Percentiles rank a stretch among this genome's conserved stretches.
Conservation (phyloP, 2,888 invertebrate genomes). For the Alcis repandata region DNA sequence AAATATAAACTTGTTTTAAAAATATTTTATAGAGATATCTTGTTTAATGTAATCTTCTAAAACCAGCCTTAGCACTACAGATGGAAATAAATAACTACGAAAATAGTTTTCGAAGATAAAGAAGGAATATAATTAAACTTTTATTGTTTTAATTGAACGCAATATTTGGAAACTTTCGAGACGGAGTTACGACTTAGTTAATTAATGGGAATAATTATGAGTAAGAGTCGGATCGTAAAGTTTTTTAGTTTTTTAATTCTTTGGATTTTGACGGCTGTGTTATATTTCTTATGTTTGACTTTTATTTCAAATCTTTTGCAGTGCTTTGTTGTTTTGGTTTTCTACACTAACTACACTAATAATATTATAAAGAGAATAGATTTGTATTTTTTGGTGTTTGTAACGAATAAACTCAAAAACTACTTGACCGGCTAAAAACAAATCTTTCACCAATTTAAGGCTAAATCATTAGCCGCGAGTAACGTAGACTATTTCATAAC, state of each 20-base stretch:
- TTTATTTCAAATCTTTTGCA: too few relatives aligned
- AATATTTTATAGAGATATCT: background rate
- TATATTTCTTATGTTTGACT: too few relatives aligned
- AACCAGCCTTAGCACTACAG: background rate
- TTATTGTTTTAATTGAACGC: constrained; percentile 27
- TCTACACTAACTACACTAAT: too few relatives aligned
- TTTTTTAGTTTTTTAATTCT: constrained; percentile 5
- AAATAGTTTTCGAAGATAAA: constrained; percentile 26
- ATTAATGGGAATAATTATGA: constrained; percentile 16
- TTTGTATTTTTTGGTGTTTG: too few relatives aligned
- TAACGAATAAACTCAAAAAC: too few relatives aligned
- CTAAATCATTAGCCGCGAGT: too few relatives aligned
- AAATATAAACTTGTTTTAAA: too few relatives aligned
- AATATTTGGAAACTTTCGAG: constrained; percentile 29
- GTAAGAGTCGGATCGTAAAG: constrained; percentile 1
- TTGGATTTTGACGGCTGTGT: background rate
- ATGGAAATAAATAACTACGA: constrained; percentile 6
- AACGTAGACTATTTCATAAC: too few relatives aligned
- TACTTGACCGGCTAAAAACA: too few relatives aligned
- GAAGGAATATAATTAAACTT: constrained; percentile 27
- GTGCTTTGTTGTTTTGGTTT: too few relatives aligned
- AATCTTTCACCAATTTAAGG: too few relatives aligned
- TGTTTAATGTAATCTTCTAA: background rate
- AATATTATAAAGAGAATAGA: too few relatives aligned
- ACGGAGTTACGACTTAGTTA: constrained; percentile 17